Base-by-base conservation (phyloP, 2,888 invertebrate genomes). In the Troglohyphantes excavatus region DNA sequence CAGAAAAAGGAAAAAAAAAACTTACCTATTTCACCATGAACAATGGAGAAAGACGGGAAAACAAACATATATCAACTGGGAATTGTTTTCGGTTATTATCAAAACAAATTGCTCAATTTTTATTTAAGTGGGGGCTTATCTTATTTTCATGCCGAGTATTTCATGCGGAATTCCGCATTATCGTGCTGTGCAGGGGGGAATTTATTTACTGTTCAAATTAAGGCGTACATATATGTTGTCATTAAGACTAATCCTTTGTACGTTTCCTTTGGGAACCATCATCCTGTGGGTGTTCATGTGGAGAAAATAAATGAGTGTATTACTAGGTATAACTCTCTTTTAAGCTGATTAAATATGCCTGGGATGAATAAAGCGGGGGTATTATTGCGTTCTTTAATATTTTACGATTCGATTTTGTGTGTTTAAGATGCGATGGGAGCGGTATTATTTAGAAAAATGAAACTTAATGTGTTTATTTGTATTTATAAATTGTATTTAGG, bases 81-180 rank as follows among this genome's bases (percentile, higher is more conserved):
- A 59, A 68, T 53, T 53, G 53, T 59, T 21, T 21, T 29, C 26
- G 17, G 26, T 73, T 73, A 73, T 46, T 73, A 53, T 73, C 53
- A 53, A 68, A 81, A 81, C 68, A 53, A 68, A 81, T 68, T 53
- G 59, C 53, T 59, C 33, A n/a, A 81, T 81, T 81, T 68, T 68
- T 29, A 17, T 53, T 21, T 6, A 68, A 53, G 23, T 68, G n/a
- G 2, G 7, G 39, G 43, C 23, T 65, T 46, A 65, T n/a, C 17
- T 61, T 5, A 29, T 63, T 63, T 78, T n/a, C 33, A 29, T 33
- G 19, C 7, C 21, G 43, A 23, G 26, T n/a, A 72, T 19, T 78
- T 17, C 1, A n/a, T 9, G 19, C 17, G 23, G 43, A 27, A 23
- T 39, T 17, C 9, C 21, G 26, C 43, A n/a, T 65, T 78, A 78